Evolutionary conservation across 2,888 invertebrate species (phyloP).

Genomic region (Hirtodrosophila cameraria): DNA sequence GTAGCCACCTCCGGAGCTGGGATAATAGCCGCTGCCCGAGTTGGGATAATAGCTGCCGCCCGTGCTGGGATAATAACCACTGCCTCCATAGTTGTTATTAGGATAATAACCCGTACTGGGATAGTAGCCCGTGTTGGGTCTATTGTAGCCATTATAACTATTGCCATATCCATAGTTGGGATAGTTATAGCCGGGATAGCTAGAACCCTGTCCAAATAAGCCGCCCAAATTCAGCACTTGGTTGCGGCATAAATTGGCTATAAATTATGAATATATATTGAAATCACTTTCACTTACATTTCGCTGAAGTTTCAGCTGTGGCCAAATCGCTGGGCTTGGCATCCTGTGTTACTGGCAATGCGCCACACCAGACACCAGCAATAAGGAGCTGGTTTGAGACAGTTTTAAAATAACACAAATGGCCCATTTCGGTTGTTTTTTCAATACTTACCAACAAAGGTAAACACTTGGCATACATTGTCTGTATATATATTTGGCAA

Average conservation of each 20-base stretch:
- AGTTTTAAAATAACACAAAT: background rate
- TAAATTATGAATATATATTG: conserved; percentile 1
- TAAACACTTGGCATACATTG: conserved; percentile 41
- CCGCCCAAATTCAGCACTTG: conserved; percentile 84
- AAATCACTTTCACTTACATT: conserved; percentile 70
- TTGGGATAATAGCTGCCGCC: conserved; percentile 36
- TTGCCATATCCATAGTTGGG: conserved; percentile 56
- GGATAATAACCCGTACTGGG: conserved; percentile 35
- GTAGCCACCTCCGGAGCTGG: conserved; percentile 31
- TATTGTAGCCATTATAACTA: conserved; percentile 27
- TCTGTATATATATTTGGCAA: conserved; percentile 1
- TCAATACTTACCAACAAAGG: conserved; percentile 40
- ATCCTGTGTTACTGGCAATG: conserved; percentile 26
- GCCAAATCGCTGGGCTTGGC: conserved; percentile 63
- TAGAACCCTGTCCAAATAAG: conserved; percentile 72
- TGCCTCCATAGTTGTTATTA: background rate
- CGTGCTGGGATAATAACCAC: conserved; percentile 35
- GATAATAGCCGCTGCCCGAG: conserved; percentile 31
- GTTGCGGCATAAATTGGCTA: background rate
- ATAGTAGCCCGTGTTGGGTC: conserved; percentile 49
- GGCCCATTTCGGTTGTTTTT: background rate
- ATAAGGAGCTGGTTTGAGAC: conserved; percentile 36
- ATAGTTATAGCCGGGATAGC: conserved; percentile 58
- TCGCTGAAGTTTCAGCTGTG: conserved; percentile 81
- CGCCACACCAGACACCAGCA: conserved; percentile 25